phyloP scores from a whole-genome alignment of 2,113 vertebrate species.

The Coptodon bakossiorum region DNA sequence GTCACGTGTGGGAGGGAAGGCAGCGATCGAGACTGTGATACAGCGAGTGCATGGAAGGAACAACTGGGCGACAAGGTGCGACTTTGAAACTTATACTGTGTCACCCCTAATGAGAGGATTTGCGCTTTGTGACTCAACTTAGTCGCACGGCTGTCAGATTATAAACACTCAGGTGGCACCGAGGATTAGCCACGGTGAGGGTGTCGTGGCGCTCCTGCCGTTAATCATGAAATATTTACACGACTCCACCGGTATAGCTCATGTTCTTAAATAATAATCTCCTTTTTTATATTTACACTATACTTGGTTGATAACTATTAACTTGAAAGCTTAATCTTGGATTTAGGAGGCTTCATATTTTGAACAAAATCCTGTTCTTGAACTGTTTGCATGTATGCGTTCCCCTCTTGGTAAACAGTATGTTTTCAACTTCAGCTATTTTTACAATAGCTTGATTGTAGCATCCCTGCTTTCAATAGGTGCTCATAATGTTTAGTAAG shows the following conservation, averaged over 20 bases:
- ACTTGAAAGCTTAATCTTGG: background rate
- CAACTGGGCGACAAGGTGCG: background rate
- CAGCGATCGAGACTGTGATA: background rate
- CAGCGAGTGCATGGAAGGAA: background rate
- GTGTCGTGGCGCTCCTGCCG: background rate
- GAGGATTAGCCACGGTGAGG: background rate
- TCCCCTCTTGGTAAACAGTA: background rate
- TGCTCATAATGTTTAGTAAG: background rate
- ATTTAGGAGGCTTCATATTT: background rate
- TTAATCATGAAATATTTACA: slow-evolving; percentile 12
- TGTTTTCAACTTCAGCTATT: background rate
- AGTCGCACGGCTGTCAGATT: slow-evolving; percentile 25
- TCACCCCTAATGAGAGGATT: slow-evolving; percentile 31
- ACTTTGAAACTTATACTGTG: background rate
- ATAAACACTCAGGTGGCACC: background rate
- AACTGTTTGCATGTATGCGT: background rate
- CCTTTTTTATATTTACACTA: background rate
- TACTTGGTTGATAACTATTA: background rate
- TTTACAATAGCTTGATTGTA: background rate
- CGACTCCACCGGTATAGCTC: background rate
- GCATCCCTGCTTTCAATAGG: background rate
- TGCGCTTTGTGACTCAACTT: slow-evolving; percentile 7
- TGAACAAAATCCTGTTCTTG: background rate
- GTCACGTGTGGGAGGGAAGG: background rate
- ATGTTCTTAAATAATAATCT: background rate